Evolutionary conservation across 1,140 invertebrate genomes (phyloP).

Genomic region (Brachionus asplanchnoidis): DNA sequence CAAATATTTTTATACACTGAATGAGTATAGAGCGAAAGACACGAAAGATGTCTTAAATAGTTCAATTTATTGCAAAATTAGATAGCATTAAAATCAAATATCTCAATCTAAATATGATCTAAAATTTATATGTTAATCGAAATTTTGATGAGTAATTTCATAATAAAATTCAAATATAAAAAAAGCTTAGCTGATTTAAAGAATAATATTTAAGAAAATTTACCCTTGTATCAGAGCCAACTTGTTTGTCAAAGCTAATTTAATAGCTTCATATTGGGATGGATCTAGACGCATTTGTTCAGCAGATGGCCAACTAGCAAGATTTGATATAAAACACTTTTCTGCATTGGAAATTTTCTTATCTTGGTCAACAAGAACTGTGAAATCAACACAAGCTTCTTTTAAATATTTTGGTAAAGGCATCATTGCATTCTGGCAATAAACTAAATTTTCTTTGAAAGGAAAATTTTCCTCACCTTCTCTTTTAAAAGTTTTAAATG

Average conservation of each 20-base stretch:
- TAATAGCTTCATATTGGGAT: conserved; percentile 57
- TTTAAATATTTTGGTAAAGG: conserved; percentile 32
- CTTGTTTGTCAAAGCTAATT: conserved; percentile 57
- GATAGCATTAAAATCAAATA: too few relatives aligned
- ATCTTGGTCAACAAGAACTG: too few relatives aligned
- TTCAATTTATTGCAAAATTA: too few relatives aligned
- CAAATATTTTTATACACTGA: too few relatives aligned
- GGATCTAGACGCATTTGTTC: conserved; percentile 49
- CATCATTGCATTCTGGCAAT: conserved; percentile 42
- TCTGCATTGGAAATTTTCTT: neutral
- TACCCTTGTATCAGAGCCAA: conserved; percentile 67
- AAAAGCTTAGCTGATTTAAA: neutral
- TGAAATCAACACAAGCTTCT: neutral
- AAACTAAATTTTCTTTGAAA: conserved; percentile 50
- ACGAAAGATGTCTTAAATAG: too few relatives aligned
- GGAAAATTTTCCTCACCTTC: conserved; percentile 47
- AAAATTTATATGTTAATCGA: neutral
- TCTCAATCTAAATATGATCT: too few relatives aligned
- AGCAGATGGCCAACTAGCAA: conserved; percentile 47
- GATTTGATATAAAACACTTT: neutral
- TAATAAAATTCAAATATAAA: neutral
- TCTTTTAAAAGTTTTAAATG: conserved; percentile 45
- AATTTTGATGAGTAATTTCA: neutral
- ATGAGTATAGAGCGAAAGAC: too few relatives aligned
- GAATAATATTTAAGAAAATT: neutral